These are phyloP conservation scores for Carlito syrichta DNA, from an alignment of 2,113 vertebrate genomes.

Conservation along the genomic window DNA sequence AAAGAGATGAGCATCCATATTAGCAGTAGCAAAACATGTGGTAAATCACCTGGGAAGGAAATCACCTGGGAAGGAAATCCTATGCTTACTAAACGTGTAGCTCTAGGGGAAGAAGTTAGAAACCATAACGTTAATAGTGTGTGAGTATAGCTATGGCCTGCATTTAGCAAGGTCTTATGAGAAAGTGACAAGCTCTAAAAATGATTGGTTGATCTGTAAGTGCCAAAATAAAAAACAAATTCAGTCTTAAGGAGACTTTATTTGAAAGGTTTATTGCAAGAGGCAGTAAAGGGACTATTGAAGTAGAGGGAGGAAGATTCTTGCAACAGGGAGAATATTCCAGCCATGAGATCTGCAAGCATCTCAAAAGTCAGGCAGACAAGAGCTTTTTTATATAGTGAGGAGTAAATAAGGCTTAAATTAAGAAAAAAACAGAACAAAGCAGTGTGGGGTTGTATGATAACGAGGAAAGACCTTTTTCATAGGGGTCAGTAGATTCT, in stretches of 20 bases:
- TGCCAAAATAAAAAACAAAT: neutral
- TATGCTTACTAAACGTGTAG: neutral
- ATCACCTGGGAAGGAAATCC: neutral
- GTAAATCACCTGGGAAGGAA: neutral
- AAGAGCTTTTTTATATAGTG: neutral
- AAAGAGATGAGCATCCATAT: neutral
- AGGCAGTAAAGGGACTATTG: neutral
- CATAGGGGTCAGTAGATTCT: neutral
- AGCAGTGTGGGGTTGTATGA: rapidly evolving
- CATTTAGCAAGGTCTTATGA: neutral
- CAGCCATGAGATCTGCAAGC: neutral
- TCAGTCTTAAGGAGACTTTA: neutral
- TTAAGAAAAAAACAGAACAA: too few species aligned
- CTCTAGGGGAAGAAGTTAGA: neutral
- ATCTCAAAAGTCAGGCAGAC: neutral
- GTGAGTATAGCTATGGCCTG: rapidly evolving
- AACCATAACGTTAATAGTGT: neutral
- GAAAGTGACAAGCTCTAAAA: neutral
- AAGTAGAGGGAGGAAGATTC: neutral
- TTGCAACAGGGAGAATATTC: neutral
- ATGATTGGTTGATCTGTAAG: neutral
- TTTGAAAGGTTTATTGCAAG: neutral
- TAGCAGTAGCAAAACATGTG: neutral
- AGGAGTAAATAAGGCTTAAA: neutral
- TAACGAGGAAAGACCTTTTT: neutral